These are phyloP conservation scores for Raja brachyura DNA, from an alignment of 2,113 vertebrate species.

Conservation along the genomic window DNA sequence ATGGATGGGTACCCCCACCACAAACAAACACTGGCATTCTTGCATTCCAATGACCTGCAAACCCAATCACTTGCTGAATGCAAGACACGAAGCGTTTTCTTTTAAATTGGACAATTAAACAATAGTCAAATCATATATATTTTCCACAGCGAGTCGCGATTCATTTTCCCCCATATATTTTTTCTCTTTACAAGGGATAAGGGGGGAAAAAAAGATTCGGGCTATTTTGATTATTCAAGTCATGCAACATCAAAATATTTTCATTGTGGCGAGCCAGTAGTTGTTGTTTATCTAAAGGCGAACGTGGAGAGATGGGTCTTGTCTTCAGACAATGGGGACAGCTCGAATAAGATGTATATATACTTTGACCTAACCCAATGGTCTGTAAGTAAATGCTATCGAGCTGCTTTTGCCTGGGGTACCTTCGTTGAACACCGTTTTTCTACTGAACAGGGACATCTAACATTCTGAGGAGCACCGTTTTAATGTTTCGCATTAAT, in stretches of 20 bases:
- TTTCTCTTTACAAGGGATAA: too few relatives aligned
- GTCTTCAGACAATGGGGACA: neutral
- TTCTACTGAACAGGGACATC: neutral
- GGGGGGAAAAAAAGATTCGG: too few relatives aligned
- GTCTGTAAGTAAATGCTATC: neutral
- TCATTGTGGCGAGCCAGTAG: neutral
- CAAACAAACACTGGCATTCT: neutral
- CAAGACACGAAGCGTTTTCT: neutral
- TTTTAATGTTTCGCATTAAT: constrained; percentile 15
- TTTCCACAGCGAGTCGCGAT: neutral
- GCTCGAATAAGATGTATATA: neutral
- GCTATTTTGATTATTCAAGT: too few relatives aligned
- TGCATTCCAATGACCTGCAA: neutral
- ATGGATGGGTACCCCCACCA: neutral
- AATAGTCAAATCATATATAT: neutral
- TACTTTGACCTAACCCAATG: neutral
- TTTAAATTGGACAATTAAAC: neutral
- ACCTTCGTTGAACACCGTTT: neutral
- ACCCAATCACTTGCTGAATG: neutral
- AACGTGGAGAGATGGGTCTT: neutral
- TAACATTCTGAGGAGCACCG: neutral
- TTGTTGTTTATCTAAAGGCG: neutral
- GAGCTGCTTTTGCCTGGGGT: neutral
- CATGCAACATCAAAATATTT: neutral
- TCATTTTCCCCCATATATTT: neutral